Base-by-base conservation (phyloP, 2,113 vertebrate genomes). In the Philantomba maxwellii region DNA sequence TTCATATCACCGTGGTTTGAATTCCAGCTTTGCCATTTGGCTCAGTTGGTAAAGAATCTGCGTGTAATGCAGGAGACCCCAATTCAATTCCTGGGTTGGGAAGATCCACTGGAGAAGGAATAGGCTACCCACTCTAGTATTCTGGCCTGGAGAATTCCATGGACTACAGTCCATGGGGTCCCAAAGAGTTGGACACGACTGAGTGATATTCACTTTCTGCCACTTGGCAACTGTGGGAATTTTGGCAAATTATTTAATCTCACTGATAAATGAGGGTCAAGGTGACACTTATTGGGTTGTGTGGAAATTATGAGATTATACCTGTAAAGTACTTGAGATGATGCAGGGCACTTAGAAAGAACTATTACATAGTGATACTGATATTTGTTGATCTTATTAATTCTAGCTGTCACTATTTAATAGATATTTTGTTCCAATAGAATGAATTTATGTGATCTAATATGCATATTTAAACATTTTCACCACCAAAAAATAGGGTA, bases 31-130 rank as follows among this genome's bases (percentile, higher is more conserved):
- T 93, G 16, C 8, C 36, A 73, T 73, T 39, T 73, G n/a, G 66
- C 5, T 73, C 66, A 73, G 66, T 3, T 39, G 36, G 10, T 73
- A 23, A 73, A 39, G 66, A 39, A 39, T 73, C n/a, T 11, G 2
- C 0, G 0, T 39, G 19, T 39, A 73, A 13, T 73, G n/a, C n/a
- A 39, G 19, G n/a, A 39, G 66, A 43, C 39, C 19, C 19, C 19
- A 73, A 1, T 39, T 70, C n/a, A 70, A 3, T 23, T 25, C n/a
- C 36, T 39, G 36, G 5, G 2, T 39, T 73, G n/a, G 36, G 66
- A 73, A 73, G 66, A 39, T 73, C 36, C 36, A 73, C 66, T 73
- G 21, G 66, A 39, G 66, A 73, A 39, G 36, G 66, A 36, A 39
- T 23, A 39, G n/a, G 66, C n/a, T 73, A 39, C 19, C 36, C 66